Evolutionary conservation across 1,140 invertebrate genomes (phyloP).

Genomic region (Mycetomoellerius zeteki): DNA sequence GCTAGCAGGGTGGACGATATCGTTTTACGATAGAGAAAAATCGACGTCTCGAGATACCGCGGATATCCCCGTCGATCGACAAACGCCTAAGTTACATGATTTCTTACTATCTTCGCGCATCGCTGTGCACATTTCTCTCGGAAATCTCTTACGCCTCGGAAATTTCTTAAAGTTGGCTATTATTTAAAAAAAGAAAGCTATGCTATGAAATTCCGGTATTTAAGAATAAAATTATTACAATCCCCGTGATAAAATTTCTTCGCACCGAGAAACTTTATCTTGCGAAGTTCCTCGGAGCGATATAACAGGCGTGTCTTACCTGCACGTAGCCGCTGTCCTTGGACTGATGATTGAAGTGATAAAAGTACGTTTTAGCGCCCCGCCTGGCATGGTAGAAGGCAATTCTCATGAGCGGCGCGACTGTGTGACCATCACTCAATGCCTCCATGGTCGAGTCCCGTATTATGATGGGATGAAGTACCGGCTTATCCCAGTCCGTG

Average conservation of each 20-base stretch:
- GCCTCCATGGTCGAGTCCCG: constrained; percentile 95
- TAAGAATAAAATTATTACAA: neutral
- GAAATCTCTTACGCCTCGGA: neutral
- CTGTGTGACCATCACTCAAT: constrained; percentile 94
- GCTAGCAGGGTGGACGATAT: neutral
- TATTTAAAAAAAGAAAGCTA: neutral
- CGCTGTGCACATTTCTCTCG: neutral
- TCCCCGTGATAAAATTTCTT: neutral
- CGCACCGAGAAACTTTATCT: neutral
- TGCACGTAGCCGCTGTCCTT: constrained; percentile 92
- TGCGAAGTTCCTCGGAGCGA: neutral
- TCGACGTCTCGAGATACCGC: constrained; percentile 7
- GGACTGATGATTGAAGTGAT: constrained; percentile 94
- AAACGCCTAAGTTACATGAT: constrained; percentile 3
- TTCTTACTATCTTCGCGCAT: neutral
- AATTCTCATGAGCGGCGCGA: constrained; percentile 90
- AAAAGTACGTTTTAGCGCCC: constrained; percentile 91
- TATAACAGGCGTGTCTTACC: constrained; percentile 82
- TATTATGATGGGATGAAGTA: constrained; percentile 93
- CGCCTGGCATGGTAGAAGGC: constrained; percentile 91
- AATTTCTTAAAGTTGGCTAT: neutral
- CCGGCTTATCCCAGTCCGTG: constrained; percentile 96
- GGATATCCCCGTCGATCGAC: constrained; percentile 10
- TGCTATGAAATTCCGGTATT: neutral
- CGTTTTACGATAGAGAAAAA: constrained; percentile 40